phyloP scores from a whole-genome alignment of 2,888 invertebrate species.

The Protodeltote pygarga region DNA sequence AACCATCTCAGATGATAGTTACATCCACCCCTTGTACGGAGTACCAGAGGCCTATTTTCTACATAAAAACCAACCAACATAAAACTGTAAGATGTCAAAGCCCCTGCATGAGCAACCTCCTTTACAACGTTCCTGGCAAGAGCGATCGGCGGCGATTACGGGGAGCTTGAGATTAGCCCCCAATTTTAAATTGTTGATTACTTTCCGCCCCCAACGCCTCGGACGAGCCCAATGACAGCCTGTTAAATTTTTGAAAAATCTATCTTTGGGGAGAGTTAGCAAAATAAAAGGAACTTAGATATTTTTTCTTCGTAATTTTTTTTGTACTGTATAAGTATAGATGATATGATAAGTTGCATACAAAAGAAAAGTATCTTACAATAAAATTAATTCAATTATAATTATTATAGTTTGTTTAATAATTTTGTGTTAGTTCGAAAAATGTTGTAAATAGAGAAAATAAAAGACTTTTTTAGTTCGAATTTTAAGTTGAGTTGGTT shows the following conservation, averaged over 20 bases:
- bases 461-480: too few relatives aligned
- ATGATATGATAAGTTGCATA: too few relatives aligned
- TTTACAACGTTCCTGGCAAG: conserved; percentile 51
- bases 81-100: conserved; percentile 29
- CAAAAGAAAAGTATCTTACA: too few relatives aligned
- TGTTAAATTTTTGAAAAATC: conserved; percentile 74
- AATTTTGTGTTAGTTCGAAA: too few relatives aligned
- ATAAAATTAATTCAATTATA: too few relatives aligned
- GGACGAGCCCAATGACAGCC: conserved; percentile 69
- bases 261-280: conserved; percentile 53
- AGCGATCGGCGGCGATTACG: conserved; percentile 77
- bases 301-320: not conserved
- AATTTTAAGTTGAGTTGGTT: too few relatives aligned
- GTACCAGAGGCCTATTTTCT: too few relatives aligned
- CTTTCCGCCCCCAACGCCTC: conserved; percentile 61
- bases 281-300: conserved; percentile 6
- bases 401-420: too few relatives aligned
- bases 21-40: not conserved
- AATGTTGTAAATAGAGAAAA: too few relatives aligned
- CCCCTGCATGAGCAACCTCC: conserved; percentile 32
- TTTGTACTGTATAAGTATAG: too few relatives aligned
- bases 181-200: conserved; percentile 86
- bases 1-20: too few relatives aligned
- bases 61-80: conserved; percentile 4
- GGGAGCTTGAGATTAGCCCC: conserved; percentile 75